Conservation (phyloP, 2,888 invertebrate species). For the Drosophila rellima region DNA sequence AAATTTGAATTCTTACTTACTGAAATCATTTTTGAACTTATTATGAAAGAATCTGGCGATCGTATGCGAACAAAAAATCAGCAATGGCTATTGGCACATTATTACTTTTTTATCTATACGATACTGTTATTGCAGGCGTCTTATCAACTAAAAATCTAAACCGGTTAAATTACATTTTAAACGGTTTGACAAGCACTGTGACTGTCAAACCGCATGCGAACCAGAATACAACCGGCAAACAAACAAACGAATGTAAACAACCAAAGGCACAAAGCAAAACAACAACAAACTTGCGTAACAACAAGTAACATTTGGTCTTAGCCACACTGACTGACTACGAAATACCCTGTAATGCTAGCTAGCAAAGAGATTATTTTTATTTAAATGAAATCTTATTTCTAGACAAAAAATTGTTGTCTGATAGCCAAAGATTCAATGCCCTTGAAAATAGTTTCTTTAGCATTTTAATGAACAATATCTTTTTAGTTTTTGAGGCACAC, state of each 20-base stretch:
- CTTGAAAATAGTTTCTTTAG: no score
- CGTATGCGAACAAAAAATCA: background rate
- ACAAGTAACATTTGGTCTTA: background rate
- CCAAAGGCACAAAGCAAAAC: constrained; percentile 24
- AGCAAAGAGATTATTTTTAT: background rate
- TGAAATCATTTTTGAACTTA: background rate
- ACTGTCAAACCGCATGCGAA: constrained; percentile 27
- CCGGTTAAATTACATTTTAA: constrained; percentile 28
- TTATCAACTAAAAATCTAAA: constrained; percentile 19
- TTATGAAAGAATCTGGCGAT: background rate
- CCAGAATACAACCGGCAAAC: constrained; percentile 46
- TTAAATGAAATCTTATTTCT: background rate
- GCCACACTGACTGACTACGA: background rate
- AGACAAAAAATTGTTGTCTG: no score
- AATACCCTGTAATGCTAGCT: constrained; percentile 17
- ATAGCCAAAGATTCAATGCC: no score
- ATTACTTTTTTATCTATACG: constrained; percentile 2
- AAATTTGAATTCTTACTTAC: constrained; percentile 3
- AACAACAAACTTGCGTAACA: constrained; percentile 47
- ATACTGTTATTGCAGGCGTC: background rate
- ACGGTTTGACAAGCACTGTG: constrained; percentile 25
- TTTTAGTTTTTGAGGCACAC: no score
- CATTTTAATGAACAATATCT: no score
- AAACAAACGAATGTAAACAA: constrained; percentile 46
- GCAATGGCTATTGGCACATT: background rate